Conservation (phyloP, 2,113 vertebrate species). For the Otis tarda region DNA sequence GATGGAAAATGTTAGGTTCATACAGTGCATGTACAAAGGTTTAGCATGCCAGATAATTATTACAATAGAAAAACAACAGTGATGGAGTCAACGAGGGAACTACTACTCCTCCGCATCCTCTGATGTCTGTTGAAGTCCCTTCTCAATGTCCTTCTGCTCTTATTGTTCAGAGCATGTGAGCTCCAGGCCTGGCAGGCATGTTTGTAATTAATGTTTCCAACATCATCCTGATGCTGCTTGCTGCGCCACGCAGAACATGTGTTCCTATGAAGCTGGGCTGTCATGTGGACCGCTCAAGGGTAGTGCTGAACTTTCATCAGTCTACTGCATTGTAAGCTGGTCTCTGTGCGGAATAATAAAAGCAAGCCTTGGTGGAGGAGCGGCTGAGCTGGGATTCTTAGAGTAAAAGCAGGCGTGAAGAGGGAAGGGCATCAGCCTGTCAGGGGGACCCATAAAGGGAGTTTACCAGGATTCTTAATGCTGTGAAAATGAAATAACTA, state of each 20-base stretch:
- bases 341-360: not conserved
- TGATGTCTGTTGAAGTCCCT: not conserved
- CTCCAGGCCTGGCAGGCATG: constrained; percentile 19
- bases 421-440: not conserved
- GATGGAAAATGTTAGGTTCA: not conserved
- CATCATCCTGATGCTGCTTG: not conserved
- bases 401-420: not conserved
- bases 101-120: not conserved
- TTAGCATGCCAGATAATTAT: not conserved
- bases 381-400: not conserved
- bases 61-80: not conserved
- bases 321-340: accelerated
- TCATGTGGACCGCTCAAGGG: not conserved
- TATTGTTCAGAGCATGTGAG: not conserved
- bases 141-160: not conserved
- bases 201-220: not conserved
- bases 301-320: not conserved
- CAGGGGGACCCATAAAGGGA: not conserved
- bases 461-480: not conserved
- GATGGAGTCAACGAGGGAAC: not conserved
- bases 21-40: not conserved
- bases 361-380: not conserved
- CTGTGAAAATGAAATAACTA: not conserved
- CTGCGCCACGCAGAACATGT: accelerated
- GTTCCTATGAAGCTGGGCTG: not conserved